Percentiles rank a stretch among this genome's conserved stretches.
Conservation (phyloP, 2,888 invertebrate species). For the Ochlodes sylvanus region DNA sequence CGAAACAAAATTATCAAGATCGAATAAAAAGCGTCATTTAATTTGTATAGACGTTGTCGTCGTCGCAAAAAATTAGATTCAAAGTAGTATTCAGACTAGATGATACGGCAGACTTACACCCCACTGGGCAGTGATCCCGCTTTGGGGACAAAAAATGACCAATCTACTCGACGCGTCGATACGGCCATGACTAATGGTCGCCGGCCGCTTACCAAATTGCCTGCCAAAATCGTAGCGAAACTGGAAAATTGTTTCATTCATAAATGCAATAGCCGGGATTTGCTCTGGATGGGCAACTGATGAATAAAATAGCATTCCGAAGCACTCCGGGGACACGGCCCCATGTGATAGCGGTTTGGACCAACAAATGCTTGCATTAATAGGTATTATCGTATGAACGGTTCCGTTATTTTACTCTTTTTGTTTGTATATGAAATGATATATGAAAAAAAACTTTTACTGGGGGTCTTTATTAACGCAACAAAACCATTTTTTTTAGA, state of each 20-base stretch:
- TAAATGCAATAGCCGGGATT: constrained; percentile 76
- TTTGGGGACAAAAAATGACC: constrained; percentile 76
- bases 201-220: constrained; percentile 77
- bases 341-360: constrained; percentile 59
- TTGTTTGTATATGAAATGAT: no score
- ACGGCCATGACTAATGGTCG: constrained; percentile 78
- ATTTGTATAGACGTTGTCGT: constrained; percentile 28
- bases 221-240: constrained; percentile 72
- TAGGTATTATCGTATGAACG: constrained; percentile 47
- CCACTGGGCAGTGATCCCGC: constrained; percentile 62
- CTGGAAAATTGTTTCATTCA: constrained; percentile 84
- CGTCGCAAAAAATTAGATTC: constrained; percentile 29
- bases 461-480: no score
- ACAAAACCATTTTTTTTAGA: no score
- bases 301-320: constrained; percentile 77
- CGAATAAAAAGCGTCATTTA: constrained; percentile 39
- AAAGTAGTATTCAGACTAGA: constrained; percentile 42
- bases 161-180: constrained; percentile 72
- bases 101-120: constrained; percentile 52
- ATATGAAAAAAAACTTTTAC: no score
- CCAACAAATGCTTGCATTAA: constrained; percentile 61
- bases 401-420: constrained; percentile 23
- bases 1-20: constrained; percentile 46
- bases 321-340: constrained; percentile 58
- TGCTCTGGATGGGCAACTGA: constrained; percentile 66